Conservation (phyloP, 23 tunicate species). For the Phallusia fumigata region DNA sequence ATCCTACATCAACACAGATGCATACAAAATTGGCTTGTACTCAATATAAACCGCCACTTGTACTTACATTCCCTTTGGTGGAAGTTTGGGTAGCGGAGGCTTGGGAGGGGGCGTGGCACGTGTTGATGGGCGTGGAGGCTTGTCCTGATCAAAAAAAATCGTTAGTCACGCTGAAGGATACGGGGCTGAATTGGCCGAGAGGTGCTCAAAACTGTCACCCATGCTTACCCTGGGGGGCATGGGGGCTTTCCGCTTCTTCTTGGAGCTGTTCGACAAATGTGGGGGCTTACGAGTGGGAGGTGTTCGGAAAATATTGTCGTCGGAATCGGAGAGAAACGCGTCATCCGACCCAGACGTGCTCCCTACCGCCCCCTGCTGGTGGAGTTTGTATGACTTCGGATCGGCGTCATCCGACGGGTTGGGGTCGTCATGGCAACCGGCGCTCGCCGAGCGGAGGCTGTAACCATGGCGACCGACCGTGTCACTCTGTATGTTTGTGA, state of each 20-base stretch:
- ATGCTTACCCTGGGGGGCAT: constrained; percentile 51
- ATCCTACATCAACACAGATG: not conserved
- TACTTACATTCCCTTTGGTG: constrained; percentile 38
- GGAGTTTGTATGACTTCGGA: not conserved
- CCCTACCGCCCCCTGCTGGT: not conserved
- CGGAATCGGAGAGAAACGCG: constrained; percentile 60
- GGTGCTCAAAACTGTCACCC: too few relatives aligned
- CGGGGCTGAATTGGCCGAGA: too few relatives aligned
- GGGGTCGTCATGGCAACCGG: not conserved
- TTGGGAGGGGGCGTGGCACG: constrained; percentile 38
- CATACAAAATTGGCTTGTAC: not conserved
- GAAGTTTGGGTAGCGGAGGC: constrained; percentile 48
- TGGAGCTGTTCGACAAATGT: constrained; percentile 12
- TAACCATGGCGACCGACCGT: constrained; percentile 11
- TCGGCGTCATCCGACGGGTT: not conserved
- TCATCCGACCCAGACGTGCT: constrained; percentile 53
- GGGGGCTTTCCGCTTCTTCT: constrained; percentile 72
- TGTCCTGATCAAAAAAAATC: constrained; percentile 5
- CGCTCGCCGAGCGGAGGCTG: constrained; percentile 17
- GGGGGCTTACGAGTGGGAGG: not conserved
- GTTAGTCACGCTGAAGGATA: constrained; percentile 33
- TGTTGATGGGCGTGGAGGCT: not conserved
- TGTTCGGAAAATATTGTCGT: constrained; percentile 14
- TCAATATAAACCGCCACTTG: not conserved
- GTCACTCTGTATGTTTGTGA: constrained; percentile 4